Conservation (phyloP, 2,888 invertebrate genomes). For the Clunio marinus region DNA sequence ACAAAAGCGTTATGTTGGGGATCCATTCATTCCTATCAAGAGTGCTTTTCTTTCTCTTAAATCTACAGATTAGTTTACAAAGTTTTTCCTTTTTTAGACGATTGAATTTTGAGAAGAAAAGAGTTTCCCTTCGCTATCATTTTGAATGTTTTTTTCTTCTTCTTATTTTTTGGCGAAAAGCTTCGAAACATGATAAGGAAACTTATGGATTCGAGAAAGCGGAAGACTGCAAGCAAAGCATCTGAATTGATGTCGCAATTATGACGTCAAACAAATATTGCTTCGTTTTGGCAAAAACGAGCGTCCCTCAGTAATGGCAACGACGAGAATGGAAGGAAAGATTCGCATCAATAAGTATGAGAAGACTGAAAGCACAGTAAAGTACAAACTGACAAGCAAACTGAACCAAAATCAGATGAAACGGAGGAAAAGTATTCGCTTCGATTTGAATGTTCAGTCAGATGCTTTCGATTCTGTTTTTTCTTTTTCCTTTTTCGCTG, state of each 20-base stretch:
- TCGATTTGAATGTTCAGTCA: slow-evolving; percentile 9
- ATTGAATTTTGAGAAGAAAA: background rate
- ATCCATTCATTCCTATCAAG: no score
- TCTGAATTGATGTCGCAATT: slow-evolving; percentile 24
- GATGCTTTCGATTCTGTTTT: background rate
- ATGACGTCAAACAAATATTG: slow-evolving; percentile 21
- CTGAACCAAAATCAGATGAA: background rate
- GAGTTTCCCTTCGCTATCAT: background rate
- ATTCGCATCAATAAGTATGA: slow-evolving; percentile 8
- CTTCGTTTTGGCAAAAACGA: background rate
- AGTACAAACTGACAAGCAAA: background rate
- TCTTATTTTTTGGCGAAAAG: no score
- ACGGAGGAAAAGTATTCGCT: background rate
- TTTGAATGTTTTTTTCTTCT: background rate
- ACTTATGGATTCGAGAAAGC: background rate
- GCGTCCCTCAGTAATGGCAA: background rate
- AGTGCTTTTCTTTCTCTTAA: background rate
- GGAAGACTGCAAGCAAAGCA: background rate
- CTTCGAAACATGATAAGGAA: slow-evolving; percentile 6
- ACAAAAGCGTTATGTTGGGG: no score
- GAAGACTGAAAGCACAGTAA: background rate
- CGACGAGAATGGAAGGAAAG: background rate
- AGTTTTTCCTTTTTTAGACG: background rate
- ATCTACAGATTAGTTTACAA: background rate
- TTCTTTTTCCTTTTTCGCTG: no score